Evolutionary conservation across 1,140 invertebrate genomes (phyloP), one percentile per base, ranked within the genome.

Genomic region (Cotesia vestalis): DNA sequence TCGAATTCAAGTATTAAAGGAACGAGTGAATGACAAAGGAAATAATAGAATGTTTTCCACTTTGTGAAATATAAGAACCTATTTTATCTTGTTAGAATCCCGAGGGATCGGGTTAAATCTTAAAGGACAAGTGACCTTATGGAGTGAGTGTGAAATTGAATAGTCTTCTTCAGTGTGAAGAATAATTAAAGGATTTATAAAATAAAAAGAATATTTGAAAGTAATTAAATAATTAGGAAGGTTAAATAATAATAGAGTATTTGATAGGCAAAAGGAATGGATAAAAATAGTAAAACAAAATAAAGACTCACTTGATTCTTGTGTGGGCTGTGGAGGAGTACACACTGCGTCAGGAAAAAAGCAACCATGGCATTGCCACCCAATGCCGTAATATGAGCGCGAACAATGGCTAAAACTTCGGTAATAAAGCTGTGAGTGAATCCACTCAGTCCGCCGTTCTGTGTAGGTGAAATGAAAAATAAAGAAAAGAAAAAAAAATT

Each of bases 311-410:
- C 96, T 91, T 98, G 96, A 89, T 98, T 98, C 88, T 98, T 98
- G 83, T 98, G 96, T 72, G 95, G 92, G 86, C 95, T 98, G 85
- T 96, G 94, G 67, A 95, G 90, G 17, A 99, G 87, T 74, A 96
- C 91, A 77, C 95, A 93, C 85, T 98, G 94, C 3, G 92, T 95
- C 90, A 98, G 93, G 81, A 96, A 96, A 86, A 96, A 98, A 0
- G 96, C 93, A 0, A 97, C 93, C 88, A 99, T 92, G 0, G 96
- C 96, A 88, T 99, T 98, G 9, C 97, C 97, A 40, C 96, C 96
- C n/a, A 98, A 86, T 8, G 96, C 94, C 0, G 94, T 92, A 5
- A 98, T 95, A 85, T 98, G 96, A 12, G 96, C 95, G 61, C 97
- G 89, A 9, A 96, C 94, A 73, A 98, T 96, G 0, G 95, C 95